Percentiles rank a stretch among this genome's conserved stretches.
Conservation (phyloP, 2,888 invertebrate species). For the Physocephala rufipes region DNA sequence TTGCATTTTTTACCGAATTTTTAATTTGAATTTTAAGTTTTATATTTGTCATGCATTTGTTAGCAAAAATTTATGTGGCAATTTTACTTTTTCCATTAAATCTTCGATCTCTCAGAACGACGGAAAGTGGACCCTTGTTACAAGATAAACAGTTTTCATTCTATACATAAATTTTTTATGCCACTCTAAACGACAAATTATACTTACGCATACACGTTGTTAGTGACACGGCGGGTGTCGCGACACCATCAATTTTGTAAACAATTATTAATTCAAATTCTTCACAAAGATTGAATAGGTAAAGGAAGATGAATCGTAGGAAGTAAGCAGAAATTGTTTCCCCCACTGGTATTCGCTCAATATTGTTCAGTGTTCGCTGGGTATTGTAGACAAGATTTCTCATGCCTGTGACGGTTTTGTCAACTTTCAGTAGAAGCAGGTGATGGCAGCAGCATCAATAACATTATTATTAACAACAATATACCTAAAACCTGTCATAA, state of each 20-base stretch:
- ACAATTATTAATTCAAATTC: slow-evolving; percentile 61
- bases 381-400: too few species aligned
- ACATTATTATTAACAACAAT: neutral
- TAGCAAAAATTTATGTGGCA: too few species aligned
- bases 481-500: too few species aligned
- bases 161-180: too few species aligned
- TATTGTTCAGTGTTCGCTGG: neutral
- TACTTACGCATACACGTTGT: too few species aligned
- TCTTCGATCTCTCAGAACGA: neutral
- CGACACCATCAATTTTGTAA: slow-evolving; percentile 56
- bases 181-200: too few species aligned
- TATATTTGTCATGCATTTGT: too few species aligned
- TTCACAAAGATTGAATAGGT: slow-evolving; percentile 46
- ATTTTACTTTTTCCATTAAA: neutral
- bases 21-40: too few species aligned
- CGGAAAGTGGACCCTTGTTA: too few species aligned
- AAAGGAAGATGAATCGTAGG: neutral
- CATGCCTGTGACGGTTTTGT: too few species aligned
- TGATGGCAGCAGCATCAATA: neutral
- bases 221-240: neutral
- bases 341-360: neutral
- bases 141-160: too few species aligned
- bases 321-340: neutral
- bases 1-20: too few species aligned
- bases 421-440: neutral